Evolutionary conservation across 2,888 invertebrate species (phyloP).

Genomic region (Drosophila cyrtoloma): DNA sequence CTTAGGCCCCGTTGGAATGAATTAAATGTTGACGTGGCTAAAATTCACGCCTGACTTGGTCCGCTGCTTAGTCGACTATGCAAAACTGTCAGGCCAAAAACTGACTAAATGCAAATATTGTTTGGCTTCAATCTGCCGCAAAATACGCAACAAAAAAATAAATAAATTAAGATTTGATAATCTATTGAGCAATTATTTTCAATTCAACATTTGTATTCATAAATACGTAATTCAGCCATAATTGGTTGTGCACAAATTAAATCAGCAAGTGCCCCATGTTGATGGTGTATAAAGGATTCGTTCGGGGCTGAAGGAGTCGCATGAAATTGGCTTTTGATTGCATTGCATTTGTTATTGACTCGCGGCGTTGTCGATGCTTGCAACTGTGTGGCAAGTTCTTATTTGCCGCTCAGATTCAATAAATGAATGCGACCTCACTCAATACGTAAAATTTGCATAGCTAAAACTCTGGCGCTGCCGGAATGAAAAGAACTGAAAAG

Average conservation of each 20-base stretch:
- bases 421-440: conserved; percentile 49
- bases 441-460: conserved; percentile 51
- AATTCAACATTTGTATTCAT: conserved; percentile 19
- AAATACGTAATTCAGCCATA: conserved; percentile 28
- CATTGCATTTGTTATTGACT: conserved; percentile 29
- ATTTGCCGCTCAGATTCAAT: conserved; percentile 50
- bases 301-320: not conserved
- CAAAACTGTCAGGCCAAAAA: conserved; percentile 51
- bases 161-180: conserved; percentile 5
- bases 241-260: conserved; percentile 11
- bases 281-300: not conserved
- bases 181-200: conserved; percentile 22
- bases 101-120: conserved; percentile 41
- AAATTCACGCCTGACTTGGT: conserved; percentile 75
- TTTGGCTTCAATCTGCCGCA: conserved; percentile 33
- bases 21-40: conserved; percentile 68
- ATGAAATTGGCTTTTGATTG: conserved; percentile 34
- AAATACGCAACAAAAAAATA: conserved; percentile 19
- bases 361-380: conserved; percentile 17
- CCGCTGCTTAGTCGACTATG: conserved; percentile 58
- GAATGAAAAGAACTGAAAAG: conserved; percentile 23
- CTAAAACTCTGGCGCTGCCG: not conserved
- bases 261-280: conserved; percentile 33
- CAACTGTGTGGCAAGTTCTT: conserved; percentile 42
- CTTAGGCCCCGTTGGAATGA: conserved; percentile 67